These are phyloP conservation scores for Agraylea sexmaculata DNA, from an alignment of 1,140 invertebrate species.

Conservation along the genomic window DNA sequence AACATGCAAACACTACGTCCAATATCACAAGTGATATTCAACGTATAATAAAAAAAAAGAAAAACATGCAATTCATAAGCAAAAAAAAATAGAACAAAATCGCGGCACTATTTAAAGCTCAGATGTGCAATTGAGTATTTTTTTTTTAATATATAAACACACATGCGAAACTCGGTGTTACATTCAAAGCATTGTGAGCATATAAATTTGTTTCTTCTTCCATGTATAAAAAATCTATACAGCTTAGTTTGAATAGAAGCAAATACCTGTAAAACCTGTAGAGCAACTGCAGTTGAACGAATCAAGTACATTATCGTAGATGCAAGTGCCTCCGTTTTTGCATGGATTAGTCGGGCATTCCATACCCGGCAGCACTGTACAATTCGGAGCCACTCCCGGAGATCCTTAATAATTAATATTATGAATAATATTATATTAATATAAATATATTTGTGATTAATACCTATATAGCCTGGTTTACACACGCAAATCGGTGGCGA, in stretches of 20 bases:
- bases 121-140: no score
- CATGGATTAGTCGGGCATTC: conserved; percentile 55
- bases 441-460: conserved; percentile 20
- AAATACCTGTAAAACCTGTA: conserved; percentile 54
- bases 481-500: conserved; percentile 37
- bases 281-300: conserved; percentile 57
- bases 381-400: conserved; percentile 42
- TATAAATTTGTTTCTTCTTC: no score
- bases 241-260: no score
- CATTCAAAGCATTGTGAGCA: no score
- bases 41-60: no score
- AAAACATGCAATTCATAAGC: no score
- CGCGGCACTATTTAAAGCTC: no score
- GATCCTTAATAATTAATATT: conserved; percentile 4
- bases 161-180: no score
- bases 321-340: conserved; percentile 69
- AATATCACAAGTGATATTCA: no score
- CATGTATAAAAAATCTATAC: no score
- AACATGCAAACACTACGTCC: conserved; percentile 4
- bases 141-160: no score
- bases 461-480: conserved; percentile 57
- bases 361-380: conserved; percentile 42
- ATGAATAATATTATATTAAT: conserved; percentile 4
- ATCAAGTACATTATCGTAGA: conserved; percentile 43
- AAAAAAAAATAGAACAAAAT: no score